Evolutionary conservation across 2,113 vertebrate species (phyloP).

Genomic region (Festucalex cinctus): DNA sequence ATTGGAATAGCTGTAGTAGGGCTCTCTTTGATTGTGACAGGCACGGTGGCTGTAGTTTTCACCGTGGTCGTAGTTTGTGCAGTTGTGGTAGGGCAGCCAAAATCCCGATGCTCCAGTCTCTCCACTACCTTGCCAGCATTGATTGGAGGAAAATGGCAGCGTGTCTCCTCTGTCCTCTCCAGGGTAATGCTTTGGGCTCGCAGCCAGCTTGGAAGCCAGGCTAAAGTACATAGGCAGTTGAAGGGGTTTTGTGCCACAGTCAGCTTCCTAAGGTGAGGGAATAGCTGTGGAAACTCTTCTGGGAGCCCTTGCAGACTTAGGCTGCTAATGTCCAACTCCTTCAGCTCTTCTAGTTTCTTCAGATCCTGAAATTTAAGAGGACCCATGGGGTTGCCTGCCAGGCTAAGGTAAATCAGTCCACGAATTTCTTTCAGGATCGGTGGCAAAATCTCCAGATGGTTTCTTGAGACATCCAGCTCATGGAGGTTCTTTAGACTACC

Average conservation of each 20-base stretch:
- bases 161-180: constrained; percentile 83
- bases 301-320: constrained; percentile 86
- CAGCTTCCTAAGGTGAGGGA: constrained; percentile 79
- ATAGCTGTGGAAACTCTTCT: constrained; percentile 76
- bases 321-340: constrained; percentile 89
- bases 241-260: constrained; percentile 89
- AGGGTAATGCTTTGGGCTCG: constrained; percentile 69
- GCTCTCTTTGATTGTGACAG: constrained; percentile 43
- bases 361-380: constrained; percentile 79
- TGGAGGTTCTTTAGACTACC: constrained; percentile 82
- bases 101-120: constrained; percentile 80
- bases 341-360: constrained; percentile 73
- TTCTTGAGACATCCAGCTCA: constrained; percentile 86
- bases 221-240: constrained; percentile 89
- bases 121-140: constrained; percentile 84
- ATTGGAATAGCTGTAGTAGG: constrained; percentile 50
- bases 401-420: constrained; percentile 79
- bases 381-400: constrained; percentile 85
- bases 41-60: constrained; percentile 59
- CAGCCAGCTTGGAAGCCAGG: constrained; percentile 90
- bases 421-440: constrained; percentile 68
- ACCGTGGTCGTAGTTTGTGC: constrained; percentile 66
- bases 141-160: constrained; percentile 91
- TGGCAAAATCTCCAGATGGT: constrained; percentile 79
- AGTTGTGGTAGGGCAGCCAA: constrained; percentile 88